Evolutionary conservation across 2,113 vertebrate genomes (phyloP), one percentile per base, ranked within the genome.

Genomic region (Nipponia nippon): DNA sequence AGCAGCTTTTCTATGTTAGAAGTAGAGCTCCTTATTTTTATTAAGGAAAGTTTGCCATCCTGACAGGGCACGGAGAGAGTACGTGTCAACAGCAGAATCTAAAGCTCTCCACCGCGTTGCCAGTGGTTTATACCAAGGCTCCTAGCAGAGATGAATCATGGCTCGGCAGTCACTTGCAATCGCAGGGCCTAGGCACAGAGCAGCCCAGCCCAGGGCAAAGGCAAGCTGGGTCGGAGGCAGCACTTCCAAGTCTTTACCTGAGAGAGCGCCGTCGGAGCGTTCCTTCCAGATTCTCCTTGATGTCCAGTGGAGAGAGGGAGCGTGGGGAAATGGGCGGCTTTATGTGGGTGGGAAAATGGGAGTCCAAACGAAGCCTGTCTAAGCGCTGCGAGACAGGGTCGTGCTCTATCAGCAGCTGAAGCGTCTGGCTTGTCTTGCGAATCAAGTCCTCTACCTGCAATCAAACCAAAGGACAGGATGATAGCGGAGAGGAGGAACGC

Each of bases 351-450:
- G 99, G 98, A 9, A 98, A 98, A 1, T 97, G 98, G 13, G 99
- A 98, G 56, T 99, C 99, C 91, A 99, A 97, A 38, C 98, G 98
- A 11, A 99, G 98, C 44, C 98, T 97, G 96, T 99, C 99, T 76
- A 99, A 94, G 76, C 98, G 98, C 97, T 99, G 99, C 11, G 99
- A 98, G 94, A 99, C 98, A 0, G 99, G 99, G 95, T 99, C 99
- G 0, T 99, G 99, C 94, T 99, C 99, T 13, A 99, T 99, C 42
- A 99, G 98, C 95, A 99, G 98, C 98, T 99, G 99, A 63, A 99
- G 98, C 0, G 99, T 99, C 96, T 99, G 99, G 97, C 98, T 99
- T 16, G 99, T 99, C 95, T 98, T 98, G 97, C 98, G 98, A 93
- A 99, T 99, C 20, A 99, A 96, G 38, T 99, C 98, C 85, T 99